Conservation (phyloP, 2,888 invertebrate genomes). For the Eugnorisma glareosa region DNA sequence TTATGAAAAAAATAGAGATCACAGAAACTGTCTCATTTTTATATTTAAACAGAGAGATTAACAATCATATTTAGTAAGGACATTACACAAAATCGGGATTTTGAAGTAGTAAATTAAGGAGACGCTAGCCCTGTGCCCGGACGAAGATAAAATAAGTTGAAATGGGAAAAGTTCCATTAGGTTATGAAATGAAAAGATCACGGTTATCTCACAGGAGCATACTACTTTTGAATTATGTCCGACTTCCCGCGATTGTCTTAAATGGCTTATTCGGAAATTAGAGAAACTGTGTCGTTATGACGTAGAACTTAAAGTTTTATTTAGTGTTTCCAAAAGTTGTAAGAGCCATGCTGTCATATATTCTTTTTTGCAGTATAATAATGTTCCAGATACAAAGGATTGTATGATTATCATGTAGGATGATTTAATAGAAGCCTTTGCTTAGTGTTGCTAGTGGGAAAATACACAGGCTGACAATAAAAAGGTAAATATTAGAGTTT, state of each 20-base stretch:
- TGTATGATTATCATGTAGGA: neutral
- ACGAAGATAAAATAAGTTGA: constrained; percentile 84
- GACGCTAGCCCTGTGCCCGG: constrained; percentile 66
- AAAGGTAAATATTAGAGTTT: neutral
- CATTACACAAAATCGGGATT: constrained; percentile 73
- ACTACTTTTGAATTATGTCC: constrained; percentile 84
- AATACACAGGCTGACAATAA: neutral
- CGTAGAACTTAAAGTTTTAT: neutral
- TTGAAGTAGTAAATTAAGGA: constrained; percentile 78
- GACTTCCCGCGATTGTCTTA: constrained; percentile 74
- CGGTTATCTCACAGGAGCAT: constrained; percentile 81
- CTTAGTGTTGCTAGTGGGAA: neutral
- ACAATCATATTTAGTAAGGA: constrained; percentile 35
- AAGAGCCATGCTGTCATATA: neutral
- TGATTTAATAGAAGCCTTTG: neutral
- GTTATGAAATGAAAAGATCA: constrained; percentile 88
- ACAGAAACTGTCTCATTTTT: neutral
- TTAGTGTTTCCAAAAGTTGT: neutral
- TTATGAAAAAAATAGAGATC: neutral
- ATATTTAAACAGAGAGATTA: constrained; percentile 10
- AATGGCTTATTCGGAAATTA: constrained; percentile 62
- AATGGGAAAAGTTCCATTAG: constrained; percentile 89
- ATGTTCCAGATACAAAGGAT: neutral
- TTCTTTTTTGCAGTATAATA: neutral
- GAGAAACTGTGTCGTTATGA: constrained; percentile 18